Percentiles rank a stretch among this genome's conserved stretches.
Evolutionary conservation across 2,113 vertebrate species (phyloP).

Genomic region (Romanogobio albipinnatus): DNA sequence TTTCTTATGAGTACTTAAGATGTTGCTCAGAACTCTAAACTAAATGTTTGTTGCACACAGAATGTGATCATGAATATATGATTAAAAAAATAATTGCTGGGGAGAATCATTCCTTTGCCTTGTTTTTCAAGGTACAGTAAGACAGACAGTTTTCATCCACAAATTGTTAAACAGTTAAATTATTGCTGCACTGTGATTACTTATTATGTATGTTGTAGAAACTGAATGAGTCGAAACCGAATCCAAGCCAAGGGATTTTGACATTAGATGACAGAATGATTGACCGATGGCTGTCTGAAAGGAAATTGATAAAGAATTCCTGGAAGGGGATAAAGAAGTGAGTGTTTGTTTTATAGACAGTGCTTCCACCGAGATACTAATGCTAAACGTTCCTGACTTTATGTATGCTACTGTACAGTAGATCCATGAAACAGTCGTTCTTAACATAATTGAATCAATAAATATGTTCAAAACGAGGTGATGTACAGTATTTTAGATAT

Average conservation of each 20-base stretch:
- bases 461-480: not conserved
- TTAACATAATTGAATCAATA: not conserved
- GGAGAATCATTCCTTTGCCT: slow-evolving; percentile 65
- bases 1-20: not conserved
- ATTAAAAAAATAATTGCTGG: slow-evolving; percentile 65
- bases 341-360: slow-evolving; percentile 7
- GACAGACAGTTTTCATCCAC: not conserved
- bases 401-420: not conserved
- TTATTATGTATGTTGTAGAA: slow-evolving; percentile 17
- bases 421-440: not conserved
- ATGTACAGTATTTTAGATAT: not conserved
- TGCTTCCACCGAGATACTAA: not conserved
- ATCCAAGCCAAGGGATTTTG: slow-evolving; percentile 3
- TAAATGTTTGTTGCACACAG: slow-evolving; percentile 47
- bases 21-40: not conserved
- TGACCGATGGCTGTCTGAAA: slow-evolving; percentile 50
- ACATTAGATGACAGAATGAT: slow-evolving; percentile 51
- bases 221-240: not conserved
- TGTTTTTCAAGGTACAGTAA: slow-evolving; percentile 57
- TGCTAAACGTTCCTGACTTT: not conserved
- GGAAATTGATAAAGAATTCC: no score
- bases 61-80: not conserved
- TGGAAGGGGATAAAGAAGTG: slow-evolving; percentile 41
- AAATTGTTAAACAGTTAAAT: not conserved
- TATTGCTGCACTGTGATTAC: not conserved